These are phyloP conservation scores for Spatulosminthurus flaviceps DNA, from an alignment of 2,888 invertebrate genomes.

Conservation along the genomic window DNA sequence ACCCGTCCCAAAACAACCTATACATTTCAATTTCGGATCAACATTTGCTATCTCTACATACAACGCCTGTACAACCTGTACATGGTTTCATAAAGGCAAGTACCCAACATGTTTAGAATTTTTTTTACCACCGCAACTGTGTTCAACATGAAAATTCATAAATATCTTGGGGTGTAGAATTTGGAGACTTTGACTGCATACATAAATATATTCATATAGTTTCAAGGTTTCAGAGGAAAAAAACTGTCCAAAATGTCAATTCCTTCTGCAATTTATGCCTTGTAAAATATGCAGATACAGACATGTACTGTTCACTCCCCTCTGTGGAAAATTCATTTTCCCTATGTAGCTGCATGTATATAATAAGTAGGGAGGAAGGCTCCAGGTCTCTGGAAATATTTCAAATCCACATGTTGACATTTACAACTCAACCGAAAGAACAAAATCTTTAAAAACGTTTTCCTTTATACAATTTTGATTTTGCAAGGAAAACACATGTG, in stretches of 20 bases:
- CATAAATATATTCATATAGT: background rate
- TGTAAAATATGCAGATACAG: background rate
- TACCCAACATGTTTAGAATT: too few relatives aligned
- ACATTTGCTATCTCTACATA: too few relatives aligned
- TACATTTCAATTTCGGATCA: slow-evolving; percentile 48
- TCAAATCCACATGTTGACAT: background rate
- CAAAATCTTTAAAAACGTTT: background rate
- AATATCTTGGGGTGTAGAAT: background rate
- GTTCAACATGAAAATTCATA: too few relatives aligned
- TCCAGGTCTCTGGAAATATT: background rate
- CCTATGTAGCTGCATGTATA: background rate
- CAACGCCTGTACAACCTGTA: background rate
- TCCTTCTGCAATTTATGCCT: background rate
- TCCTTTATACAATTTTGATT: slow-evolving; percentile 9
- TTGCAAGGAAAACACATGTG: background rate
- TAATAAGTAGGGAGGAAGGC: too few relatives aligned
- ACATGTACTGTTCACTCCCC: background rate
- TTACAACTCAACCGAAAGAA: background rate
- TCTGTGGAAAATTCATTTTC: background rate
- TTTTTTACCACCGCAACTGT: too few relatives aligned
- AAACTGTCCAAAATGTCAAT: slow-evolving; percentile 1
- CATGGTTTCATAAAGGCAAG: background rate
- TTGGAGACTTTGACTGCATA: background rate
- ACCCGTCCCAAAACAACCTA: slow-evolving; percentile 28
- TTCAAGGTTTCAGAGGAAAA: background rate